These are phyloP conservation scores for Dryadula phaetusa DNA, from an alignment of 2,888 invertebrate genomes.

Conservation along the genomic window DNA sequence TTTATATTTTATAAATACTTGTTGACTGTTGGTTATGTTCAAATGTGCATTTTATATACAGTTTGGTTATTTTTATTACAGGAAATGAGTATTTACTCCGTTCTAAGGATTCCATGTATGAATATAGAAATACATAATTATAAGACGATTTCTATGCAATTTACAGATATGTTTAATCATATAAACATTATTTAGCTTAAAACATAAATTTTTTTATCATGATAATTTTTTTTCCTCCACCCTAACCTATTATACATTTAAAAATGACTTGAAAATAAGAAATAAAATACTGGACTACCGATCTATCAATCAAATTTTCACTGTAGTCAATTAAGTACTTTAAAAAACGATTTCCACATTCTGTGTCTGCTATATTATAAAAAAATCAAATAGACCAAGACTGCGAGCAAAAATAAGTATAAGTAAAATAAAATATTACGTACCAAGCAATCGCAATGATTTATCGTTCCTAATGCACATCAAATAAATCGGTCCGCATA, in stretches of 20 bases:
- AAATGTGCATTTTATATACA: neutral
- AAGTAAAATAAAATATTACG: slow-evolving; percentile 40
- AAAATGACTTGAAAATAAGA: neutral
- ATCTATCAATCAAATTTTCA: neutral
- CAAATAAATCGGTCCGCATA: slow-evolving; percentile 65
- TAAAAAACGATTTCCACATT: neutral
- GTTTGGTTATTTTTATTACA: no score
- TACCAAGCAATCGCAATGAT: slow-evolving; percentile 67
- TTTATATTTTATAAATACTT: neutral
- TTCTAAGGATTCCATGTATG: no score
- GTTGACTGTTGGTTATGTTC: neutral
- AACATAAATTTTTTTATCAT: no score
- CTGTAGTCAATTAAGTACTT: neutral
- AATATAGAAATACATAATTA: no score
- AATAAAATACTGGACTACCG: neutral
- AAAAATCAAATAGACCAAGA: neutral
- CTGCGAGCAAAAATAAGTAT: neutral
- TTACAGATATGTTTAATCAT: no score
- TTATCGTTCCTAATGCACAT: slow-evolving; percentile 62
- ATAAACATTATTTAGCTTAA: no score
- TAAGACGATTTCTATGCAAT: no score
- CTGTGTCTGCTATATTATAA: neutral
- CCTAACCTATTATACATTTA: no score
- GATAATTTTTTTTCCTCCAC: no score
- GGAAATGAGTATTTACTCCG: no score